Base-by-base conservation (phyloP, 2,797 vertebrate genomes). In the Knipowitschia caucasica region DNA sequence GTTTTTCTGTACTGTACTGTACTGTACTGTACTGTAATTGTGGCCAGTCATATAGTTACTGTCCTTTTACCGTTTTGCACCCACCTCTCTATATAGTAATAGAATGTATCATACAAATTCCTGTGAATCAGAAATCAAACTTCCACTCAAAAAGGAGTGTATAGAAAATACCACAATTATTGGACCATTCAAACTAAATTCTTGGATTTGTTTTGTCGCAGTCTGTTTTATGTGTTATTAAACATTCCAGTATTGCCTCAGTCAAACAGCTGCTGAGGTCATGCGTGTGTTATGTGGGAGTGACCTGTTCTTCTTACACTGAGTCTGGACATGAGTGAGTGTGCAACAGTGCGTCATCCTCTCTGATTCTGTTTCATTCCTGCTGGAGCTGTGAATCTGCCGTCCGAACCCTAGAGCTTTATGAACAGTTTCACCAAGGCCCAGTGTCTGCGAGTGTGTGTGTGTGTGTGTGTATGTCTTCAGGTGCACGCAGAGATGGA, bases 361-460 rank as follows among this genome's bases (percentile, higher is more conserved):
- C 43, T 75, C 72, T 67, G 69, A 81, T 72, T 81, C 61, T 49
- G 71, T 77, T 84, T 81, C 61, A 76, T 81, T 79, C 74, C 67
- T 69, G 73, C 64, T 53, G 45, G 26, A 62, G 78, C 64, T 71
- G 61, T 88, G 69, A 84, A 82, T 81, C 80, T 75, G 69, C 82
- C 78, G 74, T 52, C 54, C 59, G 59, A 60, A 72, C 69, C 46
- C 46, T 52, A 61, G 54, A 77, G 71, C 62, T 61, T 78, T 67
- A 81, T 78, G 45, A 72, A 79, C 78, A 50, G 64, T 44, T 63
- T 46, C 10, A 14, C 50, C 60, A 67, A 69, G 57, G 67, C 65
- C 39, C 5, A 55, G 21, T 60, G 33, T 62, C 20, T 55, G 5
- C 54, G 29, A 59, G 44, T 65, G 39, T 11, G 17, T 53, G 64